Base-by-base conservation (phyloP, 2,113 vertebrate genomes). In the Vulpes vulpes region DNA sequence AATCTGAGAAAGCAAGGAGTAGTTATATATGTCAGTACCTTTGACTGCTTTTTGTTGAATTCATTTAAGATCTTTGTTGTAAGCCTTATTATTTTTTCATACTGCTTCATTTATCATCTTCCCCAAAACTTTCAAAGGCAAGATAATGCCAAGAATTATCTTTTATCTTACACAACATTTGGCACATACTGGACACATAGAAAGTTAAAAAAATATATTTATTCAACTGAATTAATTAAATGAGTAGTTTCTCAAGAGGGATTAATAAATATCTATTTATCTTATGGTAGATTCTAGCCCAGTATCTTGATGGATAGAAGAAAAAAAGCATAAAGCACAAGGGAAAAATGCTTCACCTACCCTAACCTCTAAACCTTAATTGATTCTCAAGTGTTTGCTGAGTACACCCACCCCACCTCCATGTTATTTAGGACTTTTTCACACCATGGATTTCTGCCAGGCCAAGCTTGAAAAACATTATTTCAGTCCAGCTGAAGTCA, bases 301-400 rank as follows among this genome's bases (percentile, higher is more conserved):
- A 92, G 11, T 64, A 67, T 96, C 65, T 96, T 91, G 35, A 69
- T 65, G 32, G 17, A 82, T 74, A 74, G 79, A 85, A 93, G 43
- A 71, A 80, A 78, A 92, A 92, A 74, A 57, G 3, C 27, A 0
- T 67, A 38, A 91, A 82, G n/a, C 20, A 67, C n/a, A 65, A 81
- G 35, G 27, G 65, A n/a, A 95, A 95, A 89, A 81, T 43, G 27
- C 12, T 97, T 97, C 32, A 85, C 55, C 73, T 92, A 15, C 65
- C 27, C 16, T 82, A 90, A 96, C 35, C 71, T 96, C 53, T 80
- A 80, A 94, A 84, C 38, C 35, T 76, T 73, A 38, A 96, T 81
- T 95, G 96, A 97, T 97, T 88, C 96, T 94, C 85, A 93, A 96
- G 43, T 71, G 76, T 95, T 94, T 91, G 80, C 76, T 93, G 59